Evolutionary conservation across 2,797 vertebrate genomes (phyloP), one percentile per base, ranked within the genome.

Genomic region (Ispidina picta): DNA sequence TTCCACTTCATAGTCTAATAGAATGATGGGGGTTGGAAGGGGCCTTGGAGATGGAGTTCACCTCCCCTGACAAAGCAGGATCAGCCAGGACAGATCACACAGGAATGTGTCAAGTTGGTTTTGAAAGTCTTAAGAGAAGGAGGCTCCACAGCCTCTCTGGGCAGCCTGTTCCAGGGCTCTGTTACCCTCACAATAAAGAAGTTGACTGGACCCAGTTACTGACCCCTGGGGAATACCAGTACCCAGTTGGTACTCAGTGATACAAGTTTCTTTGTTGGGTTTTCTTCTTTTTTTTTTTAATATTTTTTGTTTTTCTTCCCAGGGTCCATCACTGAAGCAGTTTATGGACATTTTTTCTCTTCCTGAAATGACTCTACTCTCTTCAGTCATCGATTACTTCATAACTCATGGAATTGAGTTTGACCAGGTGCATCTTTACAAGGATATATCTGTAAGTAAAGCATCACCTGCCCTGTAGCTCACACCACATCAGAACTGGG

Each of bases 271-370:
- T 54, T 83, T 91, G 26, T 48, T 68, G 35, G 8, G 8, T n/a
- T 44, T 26, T 54, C 51, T 18, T 51, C 4, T 0, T 15, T 79
- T 89, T 22, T 39, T 66, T 29, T 2, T 68, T 28, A 46, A 4
- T 49, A 12, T 48, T 81, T 93, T 72, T 41, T 58, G 7, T 65
- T 80, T 79, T 86, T 77, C 59, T 93, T 92, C 60, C 33, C 84
- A 98, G 98, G 98, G 98, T 33, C 98, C 98, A 16, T 97, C 97
- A 51, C 98, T 98, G 89, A 98, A 98, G 71, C 98, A 98, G 78
- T 98, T 98, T 90, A 98, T 98, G 98, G 98, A 98, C 75, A 97
- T 98, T 90, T 98, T 98, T 93, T 98, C 98, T 6, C 97, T 98
- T 73, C 97, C 98, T 21, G 98, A 98, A 94, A 98, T 98, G 98